These are phyloP conservation scores for Calephelis nemesis DNA, from an alignment of 1,140 invertebrate genomes.

Conservation along the genomic window DNA sequence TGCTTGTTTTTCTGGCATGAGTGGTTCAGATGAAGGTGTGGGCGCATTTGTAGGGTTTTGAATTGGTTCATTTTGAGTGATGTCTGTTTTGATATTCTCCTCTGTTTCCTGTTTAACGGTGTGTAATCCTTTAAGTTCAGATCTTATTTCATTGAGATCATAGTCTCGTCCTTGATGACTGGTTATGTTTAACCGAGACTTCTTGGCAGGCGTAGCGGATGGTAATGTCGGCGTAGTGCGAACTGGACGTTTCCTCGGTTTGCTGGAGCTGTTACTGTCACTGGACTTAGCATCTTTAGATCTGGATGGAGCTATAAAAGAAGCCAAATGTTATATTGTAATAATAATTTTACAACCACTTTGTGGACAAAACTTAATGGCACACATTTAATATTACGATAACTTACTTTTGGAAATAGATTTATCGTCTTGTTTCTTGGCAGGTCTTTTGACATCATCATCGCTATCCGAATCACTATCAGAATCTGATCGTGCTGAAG, in stretches of 20 bases:
- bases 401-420: constrained; percentile 54
- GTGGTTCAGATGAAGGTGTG: constrained; percentile 44
- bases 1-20: constrained; percentile 70
- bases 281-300: constrained; percentile 66
- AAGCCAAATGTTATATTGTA: neutral
- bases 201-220: constrained; percentile 51
- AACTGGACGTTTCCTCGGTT: constrained; percentile 62
- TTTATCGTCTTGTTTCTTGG: constrained; percentile 67
- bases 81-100: constrained; percentile 65
- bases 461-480: constrained; percentile 82
- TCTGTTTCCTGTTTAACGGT: constrained; percentile 71
- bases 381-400: neutral
- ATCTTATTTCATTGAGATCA: constrained; percentile 90
- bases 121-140: constrained; percentile 88
- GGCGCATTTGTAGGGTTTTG: constrained; percentile 34
- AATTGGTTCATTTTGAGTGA: constrained; percentile 53
- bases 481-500: constrained; percentile 81
- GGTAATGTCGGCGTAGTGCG: constrained; percentile 53
- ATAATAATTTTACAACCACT: too few species aligned
- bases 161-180: constrained; percentile 82
- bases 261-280: constrained; percentile 61
- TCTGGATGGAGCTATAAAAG: constrained; percentile 51
- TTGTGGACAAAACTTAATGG: neutral
- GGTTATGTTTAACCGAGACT: constrained; percentile 41
- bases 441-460: constrained; percentile 64